These are phyloP conservation scores for Hippoglossus hippoglossus DNA, from an alignment of 2,797 vertebrate genomes.

Conservation along the genomic window DNA sequence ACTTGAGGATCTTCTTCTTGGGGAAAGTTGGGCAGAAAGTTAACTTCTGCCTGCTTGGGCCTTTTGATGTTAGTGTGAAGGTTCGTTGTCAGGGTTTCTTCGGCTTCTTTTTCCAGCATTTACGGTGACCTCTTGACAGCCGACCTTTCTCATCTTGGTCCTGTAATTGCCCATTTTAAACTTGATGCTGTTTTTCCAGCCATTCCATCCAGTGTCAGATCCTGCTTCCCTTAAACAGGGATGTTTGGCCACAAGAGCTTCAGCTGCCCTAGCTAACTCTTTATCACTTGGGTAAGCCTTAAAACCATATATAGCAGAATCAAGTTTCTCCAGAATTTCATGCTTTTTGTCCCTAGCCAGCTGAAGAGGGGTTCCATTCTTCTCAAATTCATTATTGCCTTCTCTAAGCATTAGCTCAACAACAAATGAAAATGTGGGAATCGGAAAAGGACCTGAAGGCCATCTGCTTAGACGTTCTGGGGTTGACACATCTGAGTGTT, in stretches of 20 bases:
- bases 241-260: neutral
- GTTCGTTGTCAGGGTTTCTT: neutral
- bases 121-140: neutral
- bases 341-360: neutral
- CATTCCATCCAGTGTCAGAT: neutral
- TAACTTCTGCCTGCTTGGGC: no score
- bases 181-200: neutral
- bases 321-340: neutral
- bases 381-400: neutral
- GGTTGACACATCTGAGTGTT: neutral
- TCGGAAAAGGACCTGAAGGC: neutral
- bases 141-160: neutral
- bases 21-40: no score
- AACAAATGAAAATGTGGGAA: neutral
- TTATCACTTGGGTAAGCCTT: neutral
- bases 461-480: neutral
- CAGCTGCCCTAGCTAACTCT: neutral
- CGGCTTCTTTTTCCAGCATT: neutral
- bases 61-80: neutral
- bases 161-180: neutral
- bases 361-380: neutral
- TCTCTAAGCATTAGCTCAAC: neutral
- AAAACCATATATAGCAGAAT: neutral
- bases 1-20: constrained; percentile 2
- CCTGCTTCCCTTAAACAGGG: neutral